A percentile compares a stretch with the other conserved stretches of the same genome.
These are phyloP conservation scores for Ephestia elutella DNA, from an alignment of 1,140 invertebrate species.

Conservation along the genomic window DNA sequence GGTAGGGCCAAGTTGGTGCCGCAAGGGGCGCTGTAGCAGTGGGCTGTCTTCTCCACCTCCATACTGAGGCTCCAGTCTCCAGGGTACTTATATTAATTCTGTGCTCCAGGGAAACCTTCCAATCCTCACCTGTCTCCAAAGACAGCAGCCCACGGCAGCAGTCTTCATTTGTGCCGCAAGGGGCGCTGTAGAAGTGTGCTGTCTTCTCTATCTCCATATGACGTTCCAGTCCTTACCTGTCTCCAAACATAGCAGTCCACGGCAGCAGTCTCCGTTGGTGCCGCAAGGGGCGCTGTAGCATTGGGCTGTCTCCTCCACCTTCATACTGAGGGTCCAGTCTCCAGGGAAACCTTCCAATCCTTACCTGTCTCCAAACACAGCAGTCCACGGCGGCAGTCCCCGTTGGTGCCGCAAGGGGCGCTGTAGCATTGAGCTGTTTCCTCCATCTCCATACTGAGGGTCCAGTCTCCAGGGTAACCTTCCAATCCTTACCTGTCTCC, in stretches of 20 bases:
- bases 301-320: slow-evolving; percentile 45
- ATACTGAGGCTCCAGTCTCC: slow-evolving; percentile 52
- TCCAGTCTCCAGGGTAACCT: slow-evolving; percentile 57
- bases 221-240: too few relatives aligned
- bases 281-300: slow-evolving; percentile 59
- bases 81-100: too few relatives aligned
- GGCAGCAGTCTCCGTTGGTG: too few relatives aligned
- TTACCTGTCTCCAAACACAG: slow-evolving; percentile 62
- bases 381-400: slow-evolving; percentile 59
- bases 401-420: slow-evolving; percentile 52
- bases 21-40: slow-evolving; percentile 60
- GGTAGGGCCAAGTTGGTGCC: too few relatives aligned
- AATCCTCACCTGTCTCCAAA: too few relatives aligned
- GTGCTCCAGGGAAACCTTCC: too few relatives aligned
- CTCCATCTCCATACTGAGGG: slow-evolving; percentile 48
- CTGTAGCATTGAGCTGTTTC: slow-evolving; percentile 55
- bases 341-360: too few relatives aligned
- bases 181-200: slow-evolving; percentile 57
- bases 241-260: too few relatives aligned
- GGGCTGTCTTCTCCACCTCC: slow-evolving; percentile 44
- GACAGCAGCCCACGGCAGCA: too few relatives aligned
- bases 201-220: slow-evolving; percentile 48
- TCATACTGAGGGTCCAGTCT: slow-evolving; percentile 47
- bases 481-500: slow-evolving; percentile 50
- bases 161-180: slow-evolving; percentile 52